phyloP scores from a whole-genome alignment of 1,140 invertebrate genomes.

The Calephelis virginiensis region DNA sequence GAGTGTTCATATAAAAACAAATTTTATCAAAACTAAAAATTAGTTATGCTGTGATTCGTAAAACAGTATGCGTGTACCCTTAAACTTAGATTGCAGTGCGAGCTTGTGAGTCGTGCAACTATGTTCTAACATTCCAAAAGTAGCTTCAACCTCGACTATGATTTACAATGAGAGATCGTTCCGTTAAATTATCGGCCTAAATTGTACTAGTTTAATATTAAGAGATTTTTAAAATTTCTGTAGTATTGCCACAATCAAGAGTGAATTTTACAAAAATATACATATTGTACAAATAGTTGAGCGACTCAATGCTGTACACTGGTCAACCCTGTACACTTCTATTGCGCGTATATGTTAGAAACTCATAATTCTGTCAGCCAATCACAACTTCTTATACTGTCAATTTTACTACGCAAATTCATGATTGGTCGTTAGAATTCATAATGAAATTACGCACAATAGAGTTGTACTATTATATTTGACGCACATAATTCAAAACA shows the following conservation, averaged over 20 bases:
- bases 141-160: constrained; percentile 8
- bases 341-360: background rate
- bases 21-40: no score
- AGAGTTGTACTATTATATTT: constrained; percentile 2
- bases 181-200: constrained; percentile 40
- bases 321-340: constrained; percentile 37
- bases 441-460: background rate
- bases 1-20: no score
- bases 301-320: constrained; percentile 52
- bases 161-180: constrained; percentile 22
- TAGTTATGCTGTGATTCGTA: background rate
- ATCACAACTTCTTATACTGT: background rate
- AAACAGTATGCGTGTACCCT: constrained; percentile 11
- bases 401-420: background rate
- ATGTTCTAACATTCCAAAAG: constrained; percentile 22
- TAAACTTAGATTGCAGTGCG: constrained; percentile 29
- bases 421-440: background rate
- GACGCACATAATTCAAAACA: constrained; percentile 4
- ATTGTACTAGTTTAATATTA: constrained; percentile 67
- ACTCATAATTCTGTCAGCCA: background rate
- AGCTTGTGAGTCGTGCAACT: constrained; percentile 43
- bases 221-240: constrained; percentile 66
- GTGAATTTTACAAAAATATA: constrained; percentile 77
- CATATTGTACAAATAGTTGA: constrained; percentile 71
- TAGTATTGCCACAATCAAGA: constrained; percentile 73